phyloP scores from a whole-genome alignment of 1,140 invertebrate species.

The Lineus longissimus region DNA sequence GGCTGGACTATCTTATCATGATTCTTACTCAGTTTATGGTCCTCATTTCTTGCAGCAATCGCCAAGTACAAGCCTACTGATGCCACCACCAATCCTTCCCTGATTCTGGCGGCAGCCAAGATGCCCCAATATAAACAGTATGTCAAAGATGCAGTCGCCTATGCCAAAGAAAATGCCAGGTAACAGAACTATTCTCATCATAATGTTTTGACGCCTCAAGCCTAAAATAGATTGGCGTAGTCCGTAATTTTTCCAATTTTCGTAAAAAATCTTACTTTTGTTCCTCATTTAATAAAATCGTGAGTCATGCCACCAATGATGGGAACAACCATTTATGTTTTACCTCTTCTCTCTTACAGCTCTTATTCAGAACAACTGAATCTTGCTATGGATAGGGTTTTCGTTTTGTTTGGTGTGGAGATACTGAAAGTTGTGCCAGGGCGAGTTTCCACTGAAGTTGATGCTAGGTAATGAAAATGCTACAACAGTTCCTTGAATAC shows the following conservation, averaged over 20 bases:
- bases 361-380: slow-evolving; percentile 61
- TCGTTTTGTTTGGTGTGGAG: slow-evolving; percentile 93
- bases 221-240: too few species aligned
- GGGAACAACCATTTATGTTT: too few species aligned
- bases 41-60: slow-evolving; percentile 82
- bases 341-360: slow-evolving; percentile 53
- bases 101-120: slow-evolving; percentile 88
- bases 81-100: slow-evolving; percentile 98
- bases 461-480: slow-evolving; percentile 70
- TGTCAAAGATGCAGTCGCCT: slow-evolving; percentile 83
- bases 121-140: slow-evolving; percentile 87
- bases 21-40: too few species aligned
- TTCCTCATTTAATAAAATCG: too few species aligned
- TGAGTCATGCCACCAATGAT: too few species aligned
- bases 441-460: slow-evolving; percentile 96
- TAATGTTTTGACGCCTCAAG: too few species aligned
- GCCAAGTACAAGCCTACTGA: slow-evolving; percentile 97
- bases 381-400: slow-evolving; percentile 86
- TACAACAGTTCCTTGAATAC: background rate
- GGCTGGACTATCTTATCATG: too few species aligned
- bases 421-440: slow-evolving; percentile 98
- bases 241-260: too few species aligned
- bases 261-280: too few species aligned
- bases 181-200: too few species aligned
- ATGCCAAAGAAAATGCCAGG: slow-evolving; percentile 71